Percentiles rank a stretch among this genome's conserved stretches.
These are phyloP conservation scores for Pteria penguin DNA, from an alignment of 2,888 invertebrate species.

Conservation along the genomic window DNA sequence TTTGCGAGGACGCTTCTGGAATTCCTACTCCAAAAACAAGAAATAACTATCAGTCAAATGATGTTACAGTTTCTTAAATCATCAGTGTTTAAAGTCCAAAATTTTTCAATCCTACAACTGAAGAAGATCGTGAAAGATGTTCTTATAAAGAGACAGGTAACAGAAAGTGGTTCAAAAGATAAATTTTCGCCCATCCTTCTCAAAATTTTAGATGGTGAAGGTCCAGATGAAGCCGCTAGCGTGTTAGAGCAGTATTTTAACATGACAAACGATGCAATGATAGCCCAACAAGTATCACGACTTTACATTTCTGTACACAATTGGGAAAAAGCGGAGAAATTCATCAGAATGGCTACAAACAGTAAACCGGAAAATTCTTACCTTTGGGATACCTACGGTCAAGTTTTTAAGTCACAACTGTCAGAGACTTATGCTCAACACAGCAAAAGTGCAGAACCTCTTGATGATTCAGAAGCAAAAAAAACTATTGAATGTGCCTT, in stretches of 20 bases:
- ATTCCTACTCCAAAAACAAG: conserved; percentile 32
- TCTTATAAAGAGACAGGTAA: conserved; percentile 52
- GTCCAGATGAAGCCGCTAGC: conserved; percentile 50
- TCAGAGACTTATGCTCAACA: conserved; percentile 31
- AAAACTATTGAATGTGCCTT: conserved; percentile 47
- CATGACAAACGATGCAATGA: conserved; percentile 61
- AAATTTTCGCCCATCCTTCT: conserved; percentile 65
- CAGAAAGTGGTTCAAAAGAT: conserved; percentile 44
- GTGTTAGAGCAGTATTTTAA: conserved; percentile 55
- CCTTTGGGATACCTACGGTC: conserved; percentile 67
- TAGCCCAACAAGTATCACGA: conserved; percentile 66
- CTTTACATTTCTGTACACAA: conserved; percentile 58
- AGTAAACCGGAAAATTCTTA: conserved; percentile 59
- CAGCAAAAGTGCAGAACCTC: conserved; percentile 29
- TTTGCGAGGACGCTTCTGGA: conserved; percentile 53
- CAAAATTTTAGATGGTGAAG: conserved; percentile 48
- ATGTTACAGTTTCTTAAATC: conserved; percentile 50
- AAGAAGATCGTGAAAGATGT: conserved; percentile 54
- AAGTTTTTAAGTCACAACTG: conserved; percentile 56
- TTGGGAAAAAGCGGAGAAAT: conserved; percentile 57
- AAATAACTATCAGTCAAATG: conserved; percentile 45
- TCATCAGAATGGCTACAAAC: conserved; percentile 51
- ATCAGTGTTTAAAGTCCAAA: conserved; percentile 35
- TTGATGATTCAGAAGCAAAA: conserved; percentile 42
- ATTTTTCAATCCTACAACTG: conserved; percentile 42